Evolutionary conservation across 2,797 vertebrate species (phyloP).

Genomic region (Calcarius lapponicus): DNA sequence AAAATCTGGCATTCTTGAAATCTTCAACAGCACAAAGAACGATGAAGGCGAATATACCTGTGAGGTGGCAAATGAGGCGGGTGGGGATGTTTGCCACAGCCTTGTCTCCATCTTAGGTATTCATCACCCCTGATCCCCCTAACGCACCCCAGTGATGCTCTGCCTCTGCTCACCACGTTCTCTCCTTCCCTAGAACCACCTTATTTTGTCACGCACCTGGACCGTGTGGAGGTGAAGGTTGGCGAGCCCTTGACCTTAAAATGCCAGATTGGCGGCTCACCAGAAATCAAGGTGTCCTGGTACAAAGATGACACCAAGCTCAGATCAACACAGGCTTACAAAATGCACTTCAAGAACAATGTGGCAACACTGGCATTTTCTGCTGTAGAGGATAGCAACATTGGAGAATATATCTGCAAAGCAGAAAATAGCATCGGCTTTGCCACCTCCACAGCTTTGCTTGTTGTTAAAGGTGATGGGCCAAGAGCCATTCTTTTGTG

Average conservation of each 20-base stretch:
- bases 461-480: constrained; percentile 88
- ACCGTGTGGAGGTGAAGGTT: constrained; percentile 83
- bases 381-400: constrained; percentile 82
- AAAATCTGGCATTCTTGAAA: constrained; percentile 89
- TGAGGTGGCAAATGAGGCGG: constrained; percentile 91
- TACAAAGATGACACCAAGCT: constrained; percentile 93
- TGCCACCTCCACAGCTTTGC: constrained; percentile 83
- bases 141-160: neutral
- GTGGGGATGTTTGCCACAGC: constrained; percentile 85
- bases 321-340: constrained; percentile 82
- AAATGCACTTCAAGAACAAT: constrained; percentile 86
- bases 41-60: constrained; percentile 90
- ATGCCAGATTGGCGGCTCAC: constrained; percentile 91
- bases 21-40: constrained; percentile 82
- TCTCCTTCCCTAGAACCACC: constrained; percentile 86
- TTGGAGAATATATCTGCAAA: constrained; percentile 91
- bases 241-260: constrained; percentile 85
- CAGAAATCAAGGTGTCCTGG: constrained; percentile 95
- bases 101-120: constrained; percentile 88
- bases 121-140: constrained; percentile 24
- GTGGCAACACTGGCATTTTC: constrained; percentile 86
- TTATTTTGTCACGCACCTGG: constrained; percentile 86
- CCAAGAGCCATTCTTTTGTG: neutral
- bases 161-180: neutral
- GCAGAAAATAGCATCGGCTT: constrained; percentile 91